Conservation (phyloP, 2,888 invertebrate genomes). For the Graphium colonna region DNA sequence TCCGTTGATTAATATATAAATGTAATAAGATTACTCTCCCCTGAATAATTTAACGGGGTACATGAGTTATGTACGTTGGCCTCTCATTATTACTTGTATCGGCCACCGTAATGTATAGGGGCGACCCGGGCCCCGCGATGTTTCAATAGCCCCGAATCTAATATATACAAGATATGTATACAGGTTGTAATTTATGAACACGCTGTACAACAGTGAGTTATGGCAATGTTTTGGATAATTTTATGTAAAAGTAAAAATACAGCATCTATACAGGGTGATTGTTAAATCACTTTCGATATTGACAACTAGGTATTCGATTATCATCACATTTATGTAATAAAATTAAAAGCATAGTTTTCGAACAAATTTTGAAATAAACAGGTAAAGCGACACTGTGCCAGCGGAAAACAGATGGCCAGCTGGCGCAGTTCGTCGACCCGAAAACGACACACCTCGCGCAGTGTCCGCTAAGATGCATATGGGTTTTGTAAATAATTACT, state of each 20-base stretch:
- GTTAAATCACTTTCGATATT: background rate
- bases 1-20: constrained; percentile 99
- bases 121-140: constrained; percentile 14
- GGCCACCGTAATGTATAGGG: constrained; percentile 39
- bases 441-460: too few species aligned
- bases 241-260: background rate
- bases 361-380: too few species aligned
- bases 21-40: constrained; percentile 98
- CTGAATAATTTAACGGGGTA: constrained; percentile 86
- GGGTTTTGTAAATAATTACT: too few species aligned
- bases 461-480: too few species aligned
- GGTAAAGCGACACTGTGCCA: too few species aligned
- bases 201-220: background rate
- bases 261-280: background rate
- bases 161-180: too few species aligned
- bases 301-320: too few species aligned
- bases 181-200: too few species aligned
- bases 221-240: background rate
- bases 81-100: constrained; percentile 68
- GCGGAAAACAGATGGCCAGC: too few species aligned
- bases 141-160: background rate
- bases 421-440: too few species aligned
- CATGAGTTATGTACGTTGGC: constrained; percentile 75
- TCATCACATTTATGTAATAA: too few species aligned
- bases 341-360: too few species aligned